Evolutionary conservation across 2,797 vertebrate genomes (phyloP), one percentile per base, ranked within the genome.

Genomic region (Pipistrellus pipistrellus): DNA sequence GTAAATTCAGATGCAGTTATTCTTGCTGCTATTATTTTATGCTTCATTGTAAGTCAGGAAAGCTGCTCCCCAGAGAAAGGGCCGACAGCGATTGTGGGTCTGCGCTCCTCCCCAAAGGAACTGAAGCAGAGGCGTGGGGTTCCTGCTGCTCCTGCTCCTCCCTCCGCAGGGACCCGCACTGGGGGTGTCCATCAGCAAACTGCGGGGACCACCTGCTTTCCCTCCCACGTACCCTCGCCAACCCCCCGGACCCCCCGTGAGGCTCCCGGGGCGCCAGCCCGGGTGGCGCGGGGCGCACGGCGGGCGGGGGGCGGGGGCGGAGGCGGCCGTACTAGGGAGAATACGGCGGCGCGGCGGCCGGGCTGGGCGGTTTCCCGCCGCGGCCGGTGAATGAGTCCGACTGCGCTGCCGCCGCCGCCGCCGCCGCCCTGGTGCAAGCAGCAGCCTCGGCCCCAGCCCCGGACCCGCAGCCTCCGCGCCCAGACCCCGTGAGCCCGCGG

Each of bases 301-400:
- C 32, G 21, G 69, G 77, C n/a, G 55, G 17, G 57, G 73, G 75
- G 46, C 30, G 86, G 51, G 57, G 69, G 66, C 12, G 23, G 51
- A 3, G 41, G 91, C 93, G 93, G 64, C 84, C 0, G 44, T 85
- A 94, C 72, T 96, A 72, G 96, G 86, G 90, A 92, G 73, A 95
- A 92, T 96, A 97, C 96, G 95, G 94, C 90, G 94, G 91, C 93
- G 84, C 95, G 46, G 93, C 85, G 69, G 76, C 76, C 66, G 13
- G 38, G 93, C 83, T 85, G 95, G 95, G 95, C 95, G 87, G 93
- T 86, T 96, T 96, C 95, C 93, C 95, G 95, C 69, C 84, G 94
- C 76, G 44, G 87, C 87, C 23, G 87, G 90, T 94, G 96, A 94
- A 87, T 86, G 96, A 93, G 93, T 88, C 91, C 59, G 32, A 64